These are phyloP conservation scores for Orthosia cruda DNA, from an alignment of 2,888 invertebrate genomes.

Conservation along the genomic window DNA sequence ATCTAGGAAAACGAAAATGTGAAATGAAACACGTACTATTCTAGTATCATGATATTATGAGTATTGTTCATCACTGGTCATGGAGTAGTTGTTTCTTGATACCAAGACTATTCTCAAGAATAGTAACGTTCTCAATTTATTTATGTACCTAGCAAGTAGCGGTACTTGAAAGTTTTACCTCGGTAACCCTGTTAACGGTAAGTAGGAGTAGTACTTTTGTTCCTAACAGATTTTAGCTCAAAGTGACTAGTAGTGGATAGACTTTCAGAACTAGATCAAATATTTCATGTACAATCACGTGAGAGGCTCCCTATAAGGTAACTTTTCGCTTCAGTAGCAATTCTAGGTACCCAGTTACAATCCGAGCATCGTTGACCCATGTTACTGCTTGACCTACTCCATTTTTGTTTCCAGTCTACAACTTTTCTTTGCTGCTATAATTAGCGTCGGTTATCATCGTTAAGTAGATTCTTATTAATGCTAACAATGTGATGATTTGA, in stretches of 20 bases:
- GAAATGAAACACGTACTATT: neutral
- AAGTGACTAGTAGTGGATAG: neutral
- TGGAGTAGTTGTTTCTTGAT: neutral
- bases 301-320: slow-evolving; percentile 19
- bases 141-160: neutral
- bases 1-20: neutral
- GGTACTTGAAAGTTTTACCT: neutral
- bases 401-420: slow-evolving; percentile 55
- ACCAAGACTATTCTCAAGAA: neutral
- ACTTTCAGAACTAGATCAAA: slow-evolving; percentile 18
- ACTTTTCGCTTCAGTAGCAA: slow-evolving; percentile 54
- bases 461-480: slow-evolving; percentile 49
- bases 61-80: neutral
- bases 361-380: slow-evolving; percentile 64
- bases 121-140: neutral
- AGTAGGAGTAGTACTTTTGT: neutral
- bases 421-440: slow-evolving; percentile 45
- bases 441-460: slow-evolving; percentile 53
- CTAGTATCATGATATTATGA: neutral
- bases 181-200: too few species aligned
- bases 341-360: slow-evolving; percentile 53
- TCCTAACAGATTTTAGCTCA: neutral
- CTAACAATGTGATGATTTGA: slow-evolving; percentile 40
- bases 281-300: neutral
- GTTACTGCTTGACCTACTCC: slow-evolving; percentile 73